Evolutionary conservation across 2,797 vertebrate genomes (phyloP).

Genomic region (Gorsachius magnificus): DNA sequence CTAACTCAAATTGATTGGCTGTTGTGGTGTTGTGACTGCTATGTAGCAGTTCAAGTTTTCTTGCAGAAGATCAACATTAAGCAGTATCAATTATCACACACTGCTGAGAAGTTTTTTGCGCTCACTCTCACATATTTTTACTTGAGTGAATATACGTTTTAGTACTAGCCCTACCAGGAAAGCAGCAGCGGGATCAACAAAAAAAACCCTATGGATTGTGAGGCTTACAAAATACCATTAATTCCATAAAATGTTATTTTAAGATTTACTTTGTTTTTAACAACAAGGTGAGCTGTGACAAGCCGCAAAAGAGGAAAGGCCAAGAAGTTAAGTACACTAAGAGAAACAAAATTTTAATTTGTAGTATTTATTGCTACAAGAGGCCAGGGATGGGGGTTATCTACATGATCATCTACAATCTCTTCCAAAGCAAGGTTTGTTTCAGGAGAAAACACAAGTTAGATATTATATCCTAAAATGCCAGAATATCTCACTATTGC

Average conservation of each 20-base stretch:
- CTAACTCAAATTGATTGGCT: not conserved
- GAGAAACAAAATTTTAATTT: not conserved
- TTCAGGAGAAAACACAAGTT: not conserved
- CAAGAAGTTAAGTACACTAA: not conserved
- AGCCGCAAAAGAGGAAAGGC: not conserved
- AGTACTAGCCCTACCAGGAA: not conserved
- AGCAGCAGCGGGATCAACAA: not conserved
- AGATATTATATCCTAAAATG: not conserved
- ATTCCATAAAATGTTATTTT: not conserved
- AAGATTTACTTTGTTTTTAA: not conserved
- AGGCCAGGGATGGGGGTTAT: not conserved
- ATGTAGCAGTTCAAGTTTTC: not conserved
- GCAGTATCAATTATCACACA: not conserved
- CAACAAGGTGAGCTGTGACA: not conserved
- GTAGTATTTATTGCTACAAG: not conserved
- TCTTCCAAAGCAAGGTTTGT: not conserved
- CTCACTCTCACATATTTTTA: not conserved
- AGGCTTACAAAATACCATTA: not conserved
- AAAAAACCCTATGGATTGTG: not conserved
- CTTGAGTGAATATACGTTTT: not conserved
- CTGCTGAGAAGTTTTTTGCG: not conserved
- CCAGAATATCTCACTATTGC: not conserved
- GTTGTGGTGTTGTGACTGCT: not conserved
- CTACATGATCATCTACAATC: not conserved
- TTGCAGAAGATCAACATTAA: not conserved